A percentile compares a stretch with the other conserved stretches of the same genome.
phyloP scores from a whole-genome alignment of 2,888 invertebrate genomes.

The Netelia inedita region DNA sequence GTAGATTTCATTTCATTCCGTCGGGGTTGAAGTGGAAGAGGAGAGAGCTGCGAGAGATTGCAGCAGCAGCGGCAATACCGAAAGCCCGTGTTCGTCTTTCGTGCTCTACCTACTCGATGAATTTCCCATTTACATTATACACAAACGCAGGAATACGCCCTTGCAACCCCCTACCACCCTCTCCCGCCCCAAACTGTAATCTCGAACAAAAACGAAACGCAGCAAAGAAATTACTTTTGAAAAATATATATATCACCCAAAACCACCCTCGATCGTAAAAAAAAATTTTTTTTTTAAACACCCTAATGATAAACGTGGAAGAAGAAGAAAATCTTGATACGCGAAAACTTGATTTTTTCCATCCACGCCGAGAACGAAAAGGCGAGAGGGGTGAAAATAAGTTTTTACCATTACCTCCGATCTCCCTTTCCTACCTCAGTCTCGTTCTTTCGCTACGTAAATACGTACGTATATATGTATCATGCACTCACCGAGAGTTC shows the following conservation, averaged over 20 bases:
- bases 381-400: slow-evolving; percentile 58
- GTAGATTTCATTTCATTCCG: slow-evolving; percentile 83
- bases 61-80: slow-evolving; percentile 12
- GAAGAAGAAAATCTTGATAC: not conserved
- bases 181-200: slow-evolving; percentile 12
- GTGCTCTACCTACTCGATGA: slow-evolving; percentile 40
- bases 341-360: not conserved
- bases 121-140: slow-evolving; percentile 45
- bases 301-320: not conserved
- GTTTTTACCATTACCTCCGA: slow-evolving; percentile 56
- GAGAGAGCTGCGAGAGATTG: slow-evolving; percentile 54
- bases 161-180: not conserved
- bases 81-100: slow-evolving; percentile 30
- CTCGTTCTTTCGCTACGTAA: slow-evolving; percentile 50
- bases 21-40: slow-evolving; percentile 58
- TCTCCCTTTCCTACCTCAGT: slow-evolving; percentile 40
- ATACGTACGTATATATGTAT: slow-evolving; percentile 23
- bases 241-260: no score
- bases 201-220: not conserved
- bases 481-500: slow-evolving; percentile 59
- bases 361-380: not conserved
- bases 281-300: no score
- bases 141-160: not conserved
- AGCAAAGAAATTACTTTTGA: no score
- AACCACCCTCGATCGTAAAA: no score